Base-by-base conservation (phyloP, 53 echinoderm and acorn worm species). In the Hippasteria phrygiana region DNA sequence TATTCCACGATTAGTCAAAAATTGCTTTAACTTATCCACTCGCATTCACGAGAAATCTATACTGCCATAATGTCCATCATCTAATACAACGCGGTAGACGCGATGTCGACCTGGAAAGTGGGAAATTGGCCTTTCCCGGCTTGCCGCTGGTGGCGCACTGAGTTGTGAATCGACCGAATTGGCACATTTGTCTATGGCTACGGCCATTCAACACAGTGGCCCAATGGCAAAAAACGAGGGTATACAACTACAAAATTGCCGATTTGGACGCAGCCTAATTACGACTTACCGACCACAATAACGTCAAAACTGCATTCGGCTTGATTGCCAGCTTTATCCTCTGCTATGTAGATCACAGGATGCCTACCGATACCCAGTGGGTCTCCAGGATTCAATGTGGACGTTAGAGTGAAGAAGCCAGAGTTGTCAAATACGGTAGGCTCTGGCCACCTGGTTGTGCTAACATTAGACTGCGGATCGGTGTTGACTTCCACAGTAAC, bases 271-370 rank as follows among this genome's bases (percentile, higher is more conserved):
- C n/a, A n/a, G n/a, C n/a, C n/a, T n/a, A n/a, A n/a, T 54, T 54
- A 4, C 18, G 1, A 54, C 40, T 38, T 26, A 69, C 71, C 65
- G 20, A 54, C 8, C 8, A 75, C 75, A 28, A 39, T 88, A 9
- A 82, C 34, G 22, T 37, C 26, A 67, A 95, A 95, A 36, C 51
- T 46, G 50, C 90, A 92, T 40, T 20, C 22, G 17, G 76, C 90
- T 6, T 55, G 26, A 62, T 90, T 90, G 5, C 92, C 92, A 33
- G 83, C 74, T 0, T 38, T 46, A 71, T 95, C 95, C 5, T 80
- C 79, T 10, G 34, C 78, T 5, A 2, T 37, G 22, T 87, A 93
- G 1, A 28, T 43, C 29, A 95, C 95, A 0, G 14, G 22, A 18
- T 35, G n/a, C 1, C 1, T 17, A 16, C 72, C 55, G 10, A 56